phyloP scores from a whole-genome alignment of 2,888 invertebrate genomes.

The Aricia artaxerxes region DNA sequence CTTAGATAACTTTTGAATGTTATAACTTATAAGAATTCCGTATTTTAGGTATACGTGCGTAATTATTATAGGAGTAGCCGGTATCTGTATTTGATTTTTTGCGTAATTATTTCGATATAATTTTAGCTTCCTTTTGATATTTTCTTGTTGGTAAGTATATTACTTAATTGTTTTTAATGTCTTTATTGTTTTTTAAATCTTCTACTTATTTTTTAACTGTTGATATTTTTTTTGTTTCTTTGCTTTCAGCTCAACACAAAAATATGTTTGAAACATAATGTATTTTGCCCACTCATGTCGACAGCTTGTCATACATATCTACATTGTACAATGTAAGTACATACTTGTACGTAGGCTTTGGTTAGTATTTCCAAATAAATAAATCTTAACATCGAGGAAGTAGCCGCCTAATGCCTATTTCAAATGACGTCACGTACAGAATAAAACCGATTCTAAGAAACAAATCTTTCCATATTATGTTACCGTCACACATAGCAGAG shows the following conservation, averaged over 20 bases:
- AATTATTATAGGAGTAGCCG: background rate
- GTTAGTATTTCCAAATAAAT: background rate
- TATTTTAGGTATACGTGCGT: background rate
- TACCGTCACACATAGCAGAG: background rate
- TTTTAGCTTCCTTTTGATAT: background rate
- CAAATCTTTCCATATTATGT: slow-evolving; percentile 54
- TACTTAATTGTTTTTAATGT: too few species aligned
- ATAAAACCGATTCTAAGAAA: slow-evolving; percentile 75
- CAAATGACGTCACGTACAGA: slow-evolving; percentile 68
- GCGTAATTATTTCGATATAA: background rate
- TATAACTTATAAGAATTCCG: background rate
- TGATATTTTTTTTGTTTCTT: too few species aligned
- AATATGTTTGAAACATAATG: too few species aligned
- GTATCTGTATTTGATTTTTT: background rate
- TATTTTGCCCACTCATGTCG: too few species aligned
- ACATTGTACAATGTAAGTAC: too few species aligned
- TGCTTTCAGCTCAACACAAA: too few species aligned
- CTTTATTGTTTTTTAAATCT: too few species aligned
- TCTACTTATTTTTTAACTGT: too few species aligned
- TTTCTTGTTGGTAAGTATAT: too few species aligned
- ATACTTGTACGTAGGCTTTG: background rate
- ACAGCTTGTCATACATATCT: too few species aligned
- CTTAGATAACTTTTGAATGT: too few species aligned
- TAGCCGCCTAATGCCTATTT: slow-evolving; percentile 34
- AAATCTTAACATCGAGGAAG: slow-evolving; percentile 21